Base-by-base conservation (phyloP, 2,888 invertebrate genomes). In the Lithosia quadra region DNA sequence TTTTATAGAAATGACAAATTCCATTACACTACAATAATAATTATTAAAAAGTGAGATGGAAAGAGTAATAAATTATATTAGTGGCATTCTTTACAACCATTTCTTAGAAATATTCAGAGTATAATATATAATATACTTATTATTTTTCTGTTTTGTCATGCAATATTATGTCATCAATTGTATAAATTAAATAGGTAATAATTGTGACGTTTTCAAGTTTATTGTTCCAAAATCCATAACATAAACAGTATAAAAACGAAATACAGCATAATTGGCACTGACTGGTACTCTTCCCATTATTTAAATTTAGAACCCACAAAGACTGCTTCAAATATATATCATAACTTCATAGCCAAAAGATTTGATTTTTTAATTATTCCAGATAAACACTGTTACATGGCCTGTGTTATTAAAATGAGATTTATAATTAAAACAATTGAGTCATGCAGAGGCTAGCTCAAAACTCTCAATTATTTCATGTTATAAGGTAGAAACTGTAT, bases 401-500 rank as follows among this genome's bases (percentile, higher is more conserved):
- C 13, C 36, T 36, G 11, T 39, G 8, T 61, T 66, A 36, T 55
- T 49, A n/a, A 53, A 34, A 10, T 18, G 36, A 5, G 18, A n/a
- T n/a, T n/a, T 21, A 21, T 34, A 43, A 57, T 21, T n/a, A 36
- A 21, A 34, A 68, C n/a, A 34, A 24, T 53, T 22, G 43, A 63
- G 28, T 22, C 1, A 55, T 22, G 28, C 49, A 18, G 33, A n/a
- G 11, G 5, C 2, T 53, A 28, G 28, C 21, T 62, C 57, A 57
- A 58, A 34, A 57, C 49, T 34, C 55, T 34, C 64, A 69, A 72
- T 65, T 70, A 75, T 53, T 76, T 68, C 69, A 73, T 53, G 21
- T 34, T 64, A 70, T 61, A 65, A 73, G n/a, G 64, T 76, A 66
- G 64, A 75, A 74, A 75, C 67, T 72, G 74, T 65, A 68, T 72